Base-by-base conservation (phyloP, 2,797 vertebrate species). In the Monodelphis domestica region DNA sequence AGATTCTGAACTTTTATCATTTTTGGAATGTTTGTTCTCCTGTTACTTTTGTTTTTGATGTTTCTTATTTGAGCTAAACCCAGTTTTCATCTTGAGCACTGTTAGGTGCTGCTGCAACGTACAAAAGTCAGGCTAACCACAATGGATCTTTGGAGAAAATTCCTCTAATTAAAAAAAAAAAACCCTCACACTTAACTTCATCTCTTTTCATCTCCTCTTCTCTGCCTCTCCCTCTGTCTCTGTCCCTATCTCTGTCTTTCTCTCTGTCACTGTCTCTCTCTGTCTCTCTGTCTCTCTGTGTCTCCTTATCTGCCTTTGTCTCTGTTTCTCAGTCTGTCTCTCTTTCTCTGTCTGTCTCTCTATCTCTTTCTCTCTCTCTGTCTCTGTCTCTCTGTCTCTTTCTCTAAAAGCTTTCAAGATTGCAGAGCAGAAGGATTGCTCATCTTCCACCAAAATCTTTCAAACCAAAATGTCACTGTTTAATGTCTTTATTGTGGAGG, bases 1-100 rank as follows among this genome's bases (percentile, higher is more conserved):
- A 96, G 96, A 96, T 95, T 96, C 96, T 57, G 93, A 95, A 93
- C 91, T 97, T 97, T 97, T 95, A 89, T 97, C 93, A 95, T 96
- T 87, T 96, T 87, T 92, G 78, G 84, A 87, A 93, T 91, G 96
- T 92, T 87, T 93, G 89, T 94, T 97, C 95, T 95, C 91, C 57
- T 88, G 70, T 95, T 94, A 56, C 94, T 96, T 96, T 96, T 96
- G 92, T 96, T 96, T 94, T 88, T 6, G 51, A 89, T 93, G 90
- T 95, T 97, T 97, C 93, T 91, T 96, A 92, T 95, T 96, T 91
- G 94, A 93, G 95, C 95, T 96, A 95, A 96, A 96, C 89, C 57
- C 54, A 88, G 1, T 95, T 96, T 95, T 95, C 93, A 91, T 95
- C 92, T 96, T 92, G 78, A 90, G 57, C 52, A 87, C 30, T 38